Evolutionary conservation across 2,888 invertebrate genomes (phyloP).

Genomic region (Amphipoea oculea): DNA sequence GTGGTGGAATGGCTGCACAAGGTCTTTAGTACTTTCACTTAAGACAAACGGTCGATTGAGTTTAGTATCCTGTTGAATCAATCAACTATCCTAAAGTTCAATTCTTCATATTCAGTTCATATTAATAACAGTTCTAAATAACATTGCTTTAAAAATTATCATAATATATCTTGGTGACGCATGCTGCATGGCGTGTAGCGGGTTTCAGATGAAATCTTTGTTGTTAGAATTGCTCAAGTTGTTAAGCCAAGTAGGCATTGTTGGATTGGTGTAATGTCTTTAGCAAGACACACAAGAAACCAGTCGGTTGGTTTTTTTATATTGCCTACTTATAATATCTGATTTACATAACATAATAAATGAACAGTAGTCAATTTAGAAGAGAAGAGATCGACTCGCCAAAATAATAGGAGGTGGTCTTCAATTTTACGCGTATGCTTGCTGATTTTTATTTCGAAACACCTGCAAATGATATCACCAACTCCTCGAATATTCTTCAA

Average conservation of each 20-base stretch:
- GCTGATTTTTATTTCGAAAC: neutral
- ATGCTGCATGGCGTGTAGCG: neutral
- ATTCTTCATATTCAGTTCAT: neutral
- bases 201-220: neutral
- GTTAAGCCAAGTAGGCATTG: constrained; percentile 12
- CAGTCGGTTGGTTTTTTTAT: constrained; percentile 23
- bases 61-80: constrained; percentile 3
- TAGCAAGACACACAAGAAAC: constrained; percentile 29
- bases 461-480: neutral
- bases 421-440: neutral
- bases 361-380: neutral
- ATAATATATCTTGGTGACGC: neutral
- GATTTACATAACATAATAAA: neutral
- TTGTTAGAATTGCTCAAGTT: constrained; percentile 2
- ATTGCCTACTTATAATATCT: neutral
- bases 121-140: neutral
- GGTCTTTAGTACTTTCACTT: constrained; percentile 58
- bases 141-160: neutral
- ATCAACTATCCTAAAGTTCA: neutral
- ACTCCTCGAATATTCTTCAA: neutral
- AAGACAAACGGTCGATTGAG: constrained; percentile 7
- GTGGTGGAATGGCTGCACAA: constrained; percentile 25
- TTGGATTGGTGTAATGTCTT: constrained; percentile 20
- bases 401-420: neutral
- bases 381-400: no score